These are phyloP conservation scores for Vulpes lagopus DNA, from an alignment of 2,113 vertebrate genomes.

Conservation along the genomic window DNA sequence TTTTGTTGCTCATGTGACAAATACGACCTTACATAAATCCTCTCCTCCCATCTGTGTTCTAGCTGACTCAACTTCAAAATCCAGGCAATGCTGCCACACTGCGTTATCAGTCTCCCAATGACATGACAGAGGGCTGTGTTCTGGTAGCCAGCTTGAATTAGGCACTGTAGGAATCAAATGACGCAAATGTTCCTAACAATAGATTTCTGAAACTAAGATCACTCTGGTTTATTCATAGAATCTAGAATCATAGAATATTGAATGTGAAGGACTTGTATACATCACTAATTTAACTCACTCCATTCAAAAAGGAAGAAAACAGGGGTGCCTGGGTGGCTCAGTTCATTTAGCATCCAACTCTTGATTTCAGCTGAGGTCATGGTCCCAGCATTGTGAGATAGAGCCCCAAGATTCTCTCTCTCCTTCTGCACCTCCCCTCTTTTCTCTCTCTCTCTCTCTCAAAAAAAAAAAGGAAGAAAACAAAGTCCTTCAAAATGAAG, in stretches of 20 bases:
- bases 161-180: background rate
- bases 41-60: background rate
- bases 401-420: background rate
- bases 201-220: background rate
- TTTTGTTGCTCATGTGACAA: background rate
- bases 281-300: background rate
- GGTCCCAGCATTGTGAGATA: background rate
- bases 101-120: background rate
- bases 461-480: background rate
- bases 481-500: background rate
- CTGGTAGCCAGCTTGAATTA: background rate
- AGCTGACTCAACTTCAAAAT: background rate
- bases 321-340: background rate
- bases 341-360: background rate
- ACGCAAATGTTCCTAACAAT: background rate
- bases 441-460: background rate
- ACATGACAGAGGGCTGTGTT: background rate
- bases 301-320: background rate
- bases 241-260: background rate
- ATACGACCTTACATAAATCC: background rate
- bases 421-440: background rate
- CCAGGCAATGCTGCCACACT: background rate
- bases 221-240: background rate
- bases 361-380: background rate
- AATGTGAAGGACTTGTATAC: background rate